Percentiles rank a stretch among this genome's conserved stretches.
Conservation (phyloP, 1,140 invertebrate species). For the Antheraea pernyi region DNA sequence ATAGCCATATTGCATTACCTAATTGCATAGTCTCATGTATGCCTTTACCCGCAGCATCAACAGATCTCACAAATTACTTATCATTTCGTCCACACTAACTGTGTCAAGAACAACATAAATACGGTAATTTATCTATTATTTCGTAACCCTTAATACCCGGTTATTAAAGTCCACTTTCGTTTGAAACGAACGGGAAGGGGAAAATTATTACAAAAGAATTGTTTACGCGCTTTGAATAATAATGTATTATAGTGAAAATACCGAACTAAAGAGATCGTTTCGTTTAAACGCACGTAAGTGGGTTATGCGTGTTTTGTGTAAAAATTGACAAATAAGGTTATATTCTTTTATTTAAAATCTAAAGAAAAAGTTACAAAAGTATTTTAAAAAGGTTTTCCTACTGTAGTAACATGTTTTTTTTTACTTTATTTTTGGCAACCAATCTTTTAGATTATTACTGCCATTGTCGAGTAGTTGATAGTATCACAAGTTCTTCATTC, state of each 20-base stretch:
- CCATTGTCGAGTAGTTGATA: too few relatives aligned
- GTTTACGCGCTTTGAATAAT: conserved; percentile 12
- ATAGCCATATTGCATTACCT: not conserved
- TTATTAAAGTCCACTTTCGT: conserved; percentile 4
- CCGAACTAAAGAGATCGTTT: conserved; percentile 3
- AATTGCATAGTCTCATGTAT: not conserved
- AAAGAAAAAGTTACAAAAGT: too few relatives aligned
- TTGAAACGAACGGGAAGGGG: not conserved
- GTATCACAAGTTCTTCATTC: too few relatives aligned
- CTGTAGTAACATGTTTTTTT: too few relatives aligned
- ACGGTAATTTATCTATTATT: conserved; percentile 5
- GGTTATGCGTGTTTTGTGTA: conserved; percentile 39
- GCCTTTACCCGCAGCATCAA: conserved; percentile 20
- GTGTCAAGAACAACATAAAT: conserved; percentile 48
- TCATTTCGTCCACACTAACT: conserved; percentile 46
- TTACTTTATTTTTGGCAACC: too few relatives aligned
- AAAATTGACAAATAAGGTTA: not conserved
- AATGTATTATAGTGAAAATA: conserved; percentile 4
- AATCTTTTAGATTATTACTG: too few relatives aligned
- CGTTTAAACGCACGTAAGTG: conserved; percentile 40
- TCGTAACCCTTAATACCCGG: conserved; percentile 9
- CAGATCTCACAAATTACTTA: conserved; percentile 43
- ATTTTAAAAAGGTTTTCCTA: too few relatives aligned
- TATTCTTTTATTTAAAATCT: too few relatives aligned
- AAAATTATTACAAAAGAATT: conserved; percentile 5